phyloP scores from a whole-genome alignment of 1,140 invertebrate genomes.

The Chymomyza costata region DNA sequence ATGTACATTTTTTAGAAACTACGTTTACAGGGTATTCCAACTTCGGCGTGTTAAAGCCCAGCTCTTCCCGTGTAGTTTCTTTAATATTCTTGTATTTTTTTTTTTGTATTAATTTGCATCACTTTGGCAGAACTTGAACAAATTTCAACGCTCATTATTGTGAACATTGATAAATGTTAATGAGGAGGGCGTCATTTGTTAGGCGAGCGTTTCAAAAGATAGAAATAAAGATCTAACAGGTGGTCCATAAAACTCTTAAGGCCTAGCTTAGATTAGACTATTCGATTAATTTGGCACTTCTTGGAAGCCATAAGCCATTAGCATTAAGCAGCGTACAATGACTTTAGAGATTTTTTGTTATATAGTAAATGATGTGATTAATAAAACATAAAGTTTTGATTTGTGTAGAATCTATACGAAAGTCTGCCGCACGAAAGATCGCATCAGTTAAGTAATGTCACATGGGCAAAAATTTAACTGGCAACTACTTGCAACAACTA shows the following conservation, averaged over 20 bases:
- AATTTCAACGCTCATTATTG: constrained; percentile 42
- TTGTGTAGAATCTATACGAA: constrained; percentile 1
- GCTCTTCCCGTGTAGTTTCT: no score
- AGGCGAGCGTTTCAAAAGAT: constrained; percentile 6
- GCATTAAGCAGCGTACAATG: constrained; percentile 18
- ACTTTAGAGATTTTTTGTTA: constrained; percentile 19
- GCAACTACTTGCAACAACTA: no score
- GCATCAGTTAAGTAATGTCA: constrained; percentile 57
- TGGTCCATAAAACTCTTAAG: constrained; percentile 25
- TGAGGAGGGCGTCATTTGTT: constrained; percentile 61
- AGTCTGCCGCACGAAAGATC: constrained; percentile 37
- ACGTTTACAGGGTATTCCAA: no score
- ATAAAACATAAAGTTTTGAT: constrained; percentile 33
- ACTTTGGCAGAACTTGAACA: no score
- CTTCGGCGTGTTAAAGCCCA: no score
- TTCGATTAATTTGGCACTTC: constrained; percentile 53
- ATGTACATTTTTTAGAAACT: no score
- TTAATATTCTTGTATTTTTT: no score
- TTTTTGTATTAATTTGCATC: no score
- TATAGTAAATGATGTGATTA: constrained; percentile 59
- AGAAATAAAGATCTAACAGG: constrained; percentile 33
- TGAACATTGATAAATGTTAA: constrained; percentile 57
- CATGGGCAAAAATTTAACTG: no score
- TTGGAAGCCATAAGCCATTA: constrained; percentile 46
- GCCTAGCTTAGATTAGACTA: constrained; percentile 67